These are phyloP conservation scores for Aplocera efformata DNA, from an alignment of 2,888 invertebrate genomes.

Conservation along the genomic window DNA sequence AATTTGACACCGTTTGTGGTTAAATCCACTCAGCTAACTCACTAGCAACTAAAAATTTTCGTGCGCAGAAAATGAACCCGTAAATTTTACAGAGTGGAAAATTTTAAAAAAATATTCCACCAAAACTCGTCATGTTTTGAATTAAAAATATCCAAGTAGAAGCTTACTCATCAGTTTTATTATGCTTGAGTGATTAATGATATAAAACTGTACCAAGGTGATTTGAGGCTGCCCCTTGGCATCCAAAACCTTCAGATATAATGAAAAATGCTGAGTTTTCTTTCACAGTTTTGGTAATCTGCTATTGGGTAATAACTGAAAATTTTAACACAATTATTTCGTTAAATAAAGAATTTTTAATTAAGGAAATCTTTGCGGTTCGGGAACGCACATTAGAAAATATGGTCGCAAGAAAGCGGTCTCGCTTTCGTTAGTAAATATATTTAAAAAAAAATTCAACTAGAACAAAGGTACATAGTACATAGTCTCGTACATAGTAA, in stretches of 20 bases:
- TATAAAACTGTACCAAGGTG: constrained; percentile 23
- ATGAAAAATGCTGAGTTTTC: constrained; percentile 5
- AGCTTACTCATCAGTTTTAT: constrained; percentile 35
- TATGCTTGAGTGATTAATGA: constrained; percentile 44
- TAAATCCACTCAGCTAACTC: constrained; percentile 12
- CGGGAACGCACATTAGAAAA: no score
- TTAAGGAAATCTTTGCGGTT: no score
- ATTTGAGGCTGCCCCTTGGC: constrained; percentile 19
- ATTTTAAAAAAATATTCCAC: constrained; percentile 11
- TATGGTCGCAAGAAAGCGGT: no score
- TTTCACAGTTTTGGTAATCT: constrained; percentile 2
- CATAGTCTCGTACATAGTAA: no score
- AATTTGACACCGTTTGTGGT: no score
- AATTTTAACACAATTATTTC: background rate
- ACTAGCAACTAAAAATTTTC: constrained; percentile 9
- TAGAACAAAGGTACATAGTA: no score
- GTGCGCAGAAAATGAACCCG: constrained; percentile 3
- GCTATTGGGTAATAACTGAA: background rate
- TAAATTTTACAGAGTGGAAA: constrained; percentile 10
- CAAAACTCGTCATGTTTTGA: constrained; percentile 40
- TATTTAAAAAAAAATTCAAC: no score
- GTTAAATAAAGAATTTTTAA: no score
- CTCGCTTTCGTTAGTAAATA: no score
- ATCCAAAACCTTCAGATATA: constrained; percentile 10
- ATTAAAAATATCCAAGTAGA: constrained; percentile 40